Conservation (phyloP, 2,113 vertebrate genomes). For the Gyps fulvus region DNA sequence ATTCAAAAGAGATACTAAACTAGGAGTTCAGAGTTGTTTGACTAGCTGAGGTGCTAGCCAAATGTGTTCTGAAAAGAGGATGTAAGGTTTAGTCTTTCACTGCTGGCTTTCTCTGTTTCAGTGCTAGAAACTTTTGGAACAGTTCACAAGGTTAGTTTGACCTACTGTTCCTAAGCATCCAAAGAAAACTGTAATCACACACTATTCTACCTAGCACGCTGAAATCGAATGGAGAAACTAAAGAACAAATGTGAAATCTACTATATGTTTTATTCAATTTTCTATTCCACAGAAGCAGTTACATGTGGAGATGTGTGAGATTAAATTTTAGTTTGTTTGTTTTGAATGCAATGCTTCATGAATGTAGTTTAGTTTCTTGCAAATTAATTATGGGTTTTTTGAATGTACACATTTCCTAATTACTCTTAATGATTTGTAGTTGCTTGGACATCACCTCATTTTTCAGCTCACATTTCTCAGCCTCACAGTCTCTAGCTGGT, state of each 20-base stretch:
- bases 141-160: neutral
- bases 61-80: neutral
- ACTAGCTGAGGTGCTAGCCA: neutral
- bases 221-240: neutral
- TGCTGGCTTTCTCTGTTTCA: neutral
- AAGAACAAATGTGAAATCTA: neutral
- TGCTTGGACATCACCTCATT: neutral
- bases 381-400: neutral
- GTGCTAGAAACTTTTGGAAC: slow-evolving; percentile 23
- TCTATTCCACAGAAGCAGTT: neutral
- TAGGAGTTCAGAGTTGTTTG: neutral
- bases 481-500: neutral
- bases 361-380: neutral
- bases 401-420: neutral
- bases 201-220: neutral
- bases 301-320: neutral
- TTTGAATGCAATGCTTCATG: neutral
- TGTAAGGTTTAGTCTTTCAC: neutral
- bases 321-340: neutral
- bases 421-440: neutral
- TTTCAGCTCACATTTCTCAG: neutral
- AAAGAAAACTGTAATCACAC: neutral
- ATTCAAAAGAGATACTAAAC: neutral
- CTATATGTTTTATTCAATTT: neutral
- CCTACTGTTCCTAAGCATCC: neutral